These are phyloP conservation scores for Epizoanthus ramosus DNA, from an alignment of 92 coral and sea anemone genomes.

Conservation along the genomic window DNA sequence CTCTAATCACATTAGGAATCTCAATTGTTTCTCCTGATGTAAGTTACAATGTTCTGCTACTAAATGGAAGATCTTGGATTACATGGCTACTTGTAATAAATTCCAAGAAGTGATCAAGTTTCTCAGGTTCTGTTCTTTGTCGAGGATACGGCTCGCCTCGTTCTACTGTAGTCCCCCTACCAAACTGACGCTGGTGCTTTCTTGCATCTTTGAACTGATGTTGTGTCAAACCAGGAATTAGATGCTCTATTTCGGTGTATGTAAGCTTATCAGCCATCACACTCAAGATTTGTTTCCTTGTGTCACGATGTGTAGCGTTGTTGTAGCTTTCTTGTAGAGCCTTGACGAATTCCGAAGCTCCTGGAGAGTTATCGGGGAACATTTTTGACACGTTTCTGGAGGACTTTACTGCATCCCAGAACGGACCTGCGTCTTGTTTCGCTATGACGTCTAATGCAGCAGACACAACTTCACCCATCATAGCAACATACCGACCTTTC, in stretches of 20 bases:
- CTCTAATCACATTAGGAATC: constrained; percentile 58
- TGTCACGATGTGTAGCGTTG: constrained; percentile 48
- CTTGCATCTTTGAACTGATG: constrained; percentile 55
- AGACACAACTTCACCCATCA: constrained; percentile 42
- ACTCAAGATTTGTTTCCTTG: constrained; percentile 48
- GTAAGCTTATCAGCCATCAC: constrained; percentile 51
- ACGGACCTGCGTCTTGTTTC: constrained; percentile 48
- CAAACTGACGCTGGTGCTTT: constrained; percentile 41
- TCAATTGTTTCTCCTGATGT: constrained; percentile 32
- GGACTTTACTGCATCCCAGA: constrained; percentile 54
- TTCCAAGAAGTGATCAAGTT: constrained; percentile 57
- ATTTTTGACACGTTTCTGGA: constrained; percentile 15
- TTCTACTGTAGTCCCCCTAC: constrained; percentile 46
- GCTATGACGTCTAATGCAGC: constrained; percentile 46
- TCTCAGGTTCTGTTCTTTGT: constrained; percentile 42
- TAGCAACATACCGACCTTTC: no score
- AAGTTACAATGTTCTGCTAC: constrained; percentile 47
- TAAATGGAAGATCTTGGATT: constrained; percentile 61
- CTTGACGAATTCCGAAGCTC: constrained; percentile 33
- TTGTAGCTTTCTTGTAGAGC: constrained; percentile 56
- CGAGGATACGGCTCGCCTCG: constrained; percentile 31
- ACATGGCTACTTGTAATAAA: constrained; percentile 51
- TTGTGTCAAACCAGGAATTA: constrained; percentile 53
- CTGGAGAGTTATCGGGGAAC: neutral
- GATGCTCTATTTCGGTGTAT: constrained; percentile 25